These are phyloP conservation scores for Ptilonorhynchus violaceus DNA, from an alignment of 2,113 vertebrate species.

Conservation along the genomic window DNA sequence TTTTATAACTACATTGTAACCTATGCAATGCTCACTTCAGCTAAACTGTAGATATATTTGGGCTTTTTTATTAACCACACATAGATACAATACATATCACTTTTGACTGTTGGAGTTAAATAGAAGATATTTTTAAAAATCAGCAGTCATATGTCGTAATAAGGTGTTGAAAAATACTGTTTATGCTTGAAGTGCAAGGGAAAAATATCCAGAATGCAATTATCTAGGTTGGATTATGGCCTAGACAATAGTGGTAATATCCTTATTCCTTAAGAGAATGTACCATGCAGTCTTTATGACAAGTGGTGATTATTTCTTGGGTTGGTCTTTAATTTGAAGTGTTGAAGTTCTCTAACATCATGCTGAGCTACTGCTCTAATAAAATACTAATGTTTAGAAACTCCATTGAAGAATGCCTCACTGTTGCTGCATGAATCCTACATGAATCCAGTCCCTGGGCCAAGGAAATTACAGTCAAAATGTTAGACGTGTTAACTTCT, in stretches of 20 bases:
- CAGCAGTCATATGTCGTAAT: neutral
- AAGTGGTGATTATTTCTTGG: neutral
- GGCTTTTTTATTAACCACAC: neutral
- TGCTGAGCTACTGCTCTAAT: conserved; percentile 12
- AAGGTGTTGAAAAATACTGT: neutral
- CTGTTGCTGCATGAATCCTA: neutral
- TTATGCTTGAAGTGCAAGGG: neutral
- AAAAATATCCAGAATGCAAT: neutral
- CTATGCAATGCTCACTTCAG: neutral
- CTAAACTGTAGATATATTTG: neutral
- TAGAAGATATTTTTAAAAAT: neutral
- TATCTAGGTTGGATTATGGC: neutral
- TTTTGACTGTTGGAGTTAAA: neutral
- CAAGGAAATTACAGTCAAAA: neutral
- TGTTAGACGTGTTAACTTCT: neutral
- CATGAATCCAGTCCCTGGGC: neutral
- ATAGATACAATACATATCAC: neutral
- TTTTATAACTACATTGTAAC: neutral
- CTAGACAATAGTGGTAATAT: neutral
- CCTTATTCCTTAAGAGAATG: neutral
- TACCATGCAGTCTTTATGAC: neutral
- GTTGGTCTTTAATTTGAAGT: conserved; percentile 9
- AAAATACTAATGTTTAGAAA: conserved; percentile 14
- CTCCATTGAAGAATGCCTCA: neutral
- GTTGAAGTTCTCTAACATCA: neutral